Percentiles rank a stretch among this genome's conserved stretches.
These are phyloP conservation scores for Lontra canadensis DNA, from an alignment of 2,113 vertebrate species.

Conservation along the genomic window DNA sequence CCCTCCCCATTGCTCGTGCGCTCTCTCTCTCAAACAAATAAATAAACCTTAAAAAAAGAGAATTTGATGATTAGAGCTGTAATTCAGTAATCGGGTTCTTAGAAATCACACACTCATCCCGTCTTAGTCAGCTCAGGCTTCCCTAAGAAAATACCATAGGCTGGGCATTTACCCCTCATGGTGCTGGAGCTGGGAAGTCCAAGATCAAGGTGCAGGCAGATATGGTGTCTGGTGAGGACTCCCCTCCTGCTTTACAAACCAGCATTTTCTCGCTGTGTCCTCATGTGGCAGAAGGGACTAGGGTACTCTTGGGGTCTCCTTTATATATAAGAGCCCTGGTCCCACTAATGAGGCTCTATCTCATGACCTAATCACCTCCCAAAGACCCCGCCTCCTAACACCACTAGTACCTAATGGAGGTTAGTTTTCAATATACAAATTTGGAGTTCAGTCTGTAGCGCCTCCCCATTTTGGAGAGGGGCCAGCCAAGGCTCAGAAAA, in stretches of 20 bases:
- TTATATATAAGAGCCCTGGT: neutral
- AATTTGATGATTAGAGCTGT: neutral
- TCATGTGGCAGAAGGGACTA: neutral
- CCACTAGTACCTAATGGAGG: neutral
- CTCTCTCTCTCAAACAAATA: neutral
- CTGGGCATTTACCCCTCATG: neutral
- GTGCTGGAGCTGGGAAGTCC: neutral
- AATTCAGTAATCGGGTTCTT: neutral
- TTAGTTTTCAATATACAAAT: neutral
- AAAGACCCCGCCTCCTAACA: neutral
- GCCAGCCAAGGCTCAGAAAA: neutral
- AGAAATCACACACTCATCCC: neutral
- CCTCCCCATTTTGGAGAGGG: neutral
- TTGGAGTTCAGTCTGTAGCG: neutral
- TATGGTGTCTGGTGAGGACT: neutral
- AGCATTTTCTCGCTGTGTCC: neutral
- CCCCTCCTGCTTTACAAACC: neutral
- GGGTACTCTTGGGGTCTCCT: neutral
- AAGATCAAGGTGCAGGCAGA: neutral
- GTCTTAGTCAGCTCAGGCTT: neutral
- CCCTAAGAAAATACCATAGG: neutral
- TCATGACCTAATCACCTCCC: neutral
- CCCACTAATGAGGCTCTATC: neutral
- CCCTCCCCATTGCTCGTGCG: rapidly evolving
- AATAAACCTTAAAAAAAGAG: neutral